Conservation (phyloP, 1,140 invertebrate species). For the Ips typographus region DNA sequence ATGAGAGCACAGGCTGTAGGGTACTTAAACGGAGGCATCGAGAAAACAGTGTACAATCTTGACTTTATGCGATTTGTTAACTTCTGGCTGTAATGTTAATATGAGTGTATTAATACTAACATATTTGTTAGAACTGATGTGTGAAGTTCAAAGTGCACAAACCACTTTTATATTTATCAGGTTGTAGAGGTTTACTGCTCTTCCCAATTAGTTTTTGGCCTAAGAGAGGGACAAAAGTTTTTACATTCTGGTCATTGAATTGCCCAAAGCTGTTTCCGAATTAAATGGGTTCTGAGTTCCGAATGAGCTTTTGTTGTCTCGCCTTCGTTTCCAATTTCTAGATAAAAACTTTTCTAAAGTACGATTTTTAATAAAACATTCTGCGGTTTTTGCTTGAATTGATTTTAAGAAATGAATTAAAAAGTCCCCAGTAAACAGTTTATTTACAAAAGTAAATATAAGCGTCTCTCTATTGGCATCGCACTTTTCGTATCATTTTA, state of each 20-base stretch:
- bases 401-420: too few relatives aligned
- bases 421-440: too few relatives aligned
- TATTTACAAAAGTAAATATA: too few relatives aligned
- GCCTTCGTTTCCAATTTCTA: neutral
- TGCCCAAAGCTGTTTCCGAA: conserved; percentile 10
- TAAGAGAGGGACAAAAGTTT: conserved; percentile 11
- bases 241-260: conserved; percentile 18
- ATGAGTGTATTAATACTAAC: too few relatives aligned
- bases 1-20: conserved; percentile 25
- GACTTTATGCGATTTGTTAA: conserved; percentile 19
- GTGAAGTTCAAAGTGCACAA: too few relatives aligned
- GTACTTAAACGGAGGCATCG: conserved; percentile 20
- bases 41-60: conserved; percentile 5
- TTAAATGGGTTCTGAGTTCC: conserved; percentile 11
- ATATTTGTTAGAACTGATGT: too few relatives aligned
- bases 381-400: too few relatives aligned
- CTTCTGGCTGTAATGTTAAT: too few relatives aligned
- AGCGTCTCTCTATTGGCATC: neutral
- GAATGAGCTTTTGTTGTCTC: conserved; percentile 6
- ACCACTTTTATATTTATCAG: neutral
- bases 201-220: conserved; percentile 3
- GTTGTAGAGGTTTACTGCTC: conserved; percentile 13
- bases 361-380: too few relatives aligned
- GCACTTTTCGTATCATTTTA: conserved; percentile 1
- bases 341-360: neutral